Evolutionary conservation across 2,113 vertebrate genomes (phyloP).

Genomic region (Calyptommatus sinebrachiatus): DNA sequence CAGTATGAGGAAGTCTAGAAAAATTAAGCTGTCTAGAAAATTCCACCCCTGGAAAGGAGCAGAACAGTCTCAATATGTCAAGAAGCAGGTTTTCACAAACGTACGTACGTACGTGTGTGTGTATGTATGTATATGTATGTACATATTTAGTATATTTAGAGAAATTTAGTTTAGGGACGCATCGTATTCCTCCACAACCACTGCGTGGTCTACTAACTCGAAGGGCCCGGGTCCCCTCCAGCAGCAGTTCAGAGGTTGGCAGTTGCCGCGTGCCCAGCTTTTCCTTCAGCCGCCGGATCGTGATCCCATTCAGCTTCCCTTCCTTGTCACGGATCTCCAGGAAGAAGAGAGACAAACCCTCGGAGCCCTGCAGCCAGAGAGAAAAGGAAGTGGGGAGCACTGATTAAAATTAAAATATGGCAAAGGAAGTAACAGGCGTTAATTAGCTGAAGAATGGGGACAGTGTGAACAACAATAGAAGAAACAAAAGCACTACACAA

Average conservation of each 20-base stretch:
- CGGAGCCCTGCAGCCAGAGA: conserved; percentile 70
- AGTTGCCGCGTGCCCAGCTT: conserved; percentile 85
- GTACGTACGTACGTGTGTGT: too few relatives aligned
- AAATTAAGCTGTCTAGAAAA: too few relatives aligned
- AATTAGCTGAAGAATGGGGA: too few relatives aligned
- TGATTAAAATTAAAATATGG: not conserved
- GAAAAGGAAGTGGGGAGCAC: rapidly evolving
- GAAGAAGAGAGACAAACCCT: conserved; percentile 84
- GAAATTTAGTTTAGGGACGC: not conserved
- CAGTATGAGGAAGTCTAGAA: too few relatives aligned
- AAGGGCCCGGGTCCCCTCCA: conserved; percentile 76
- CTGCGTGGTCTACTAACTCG: conserved; percentile 54
- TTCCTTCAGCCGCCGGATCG: conserved; percentile 84
- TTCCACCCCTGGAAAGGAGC: too few relatives aligned
- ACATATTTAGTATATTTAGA: too few relatives aligned
- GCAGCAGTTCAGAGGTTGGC: conserved; percentile 85
- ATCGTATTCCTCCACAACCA: not conserved
- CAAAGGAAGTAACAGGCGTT: not conserved
- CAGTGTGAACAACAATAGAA: too few relatives aligned
- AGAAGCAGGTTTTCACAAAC: too few relatives aligned
- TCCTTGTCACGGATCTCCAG: conserved; percentile 72
- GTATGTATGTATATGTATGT: too few relatives aligned
- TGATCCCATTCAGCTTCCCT: conserved; percentile 75
- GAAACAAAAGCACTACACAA: too few relatives aligned
- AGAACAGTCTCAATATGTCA: too few relatives aligned